A percentile compares a stretch with the other conserved stretches of the same genome.
phyloP scores from a whole-genome alignment of 2,113 vertebrate species.

The Sturnira hondurensis region DNA sequence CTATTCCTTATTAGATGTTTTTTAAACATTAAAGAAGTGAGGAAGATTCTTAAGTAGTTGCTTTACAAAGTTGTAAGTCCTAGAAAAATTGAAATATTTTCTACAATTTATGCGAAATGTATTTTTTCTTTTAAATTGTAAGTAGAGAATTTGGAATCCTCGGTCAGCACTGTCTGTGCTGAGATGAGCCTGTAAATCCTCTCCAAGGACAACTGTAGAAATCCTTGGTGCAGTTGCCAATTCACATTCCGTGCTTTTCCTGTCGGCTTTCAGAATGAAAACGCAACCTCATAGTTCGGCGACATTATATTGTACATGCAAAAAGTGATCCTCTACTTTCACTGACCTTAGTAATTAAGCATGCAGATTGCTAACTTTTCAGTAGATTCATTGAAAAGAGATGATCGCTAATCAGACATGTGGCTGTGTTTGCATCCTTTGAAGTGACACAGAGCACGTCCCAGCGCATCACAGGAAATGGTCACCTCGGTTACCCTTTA shows the following conservation, averaged over 20 bases:
- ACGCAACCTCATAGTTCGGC: conserved; percentile 29
- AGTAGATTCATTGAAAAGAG: conserved; percentile 59
- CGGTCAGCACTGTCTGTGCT: background rate
- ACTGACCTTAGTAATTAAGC: conserved; percentile 51
- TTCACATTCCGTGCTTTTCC: background rate
- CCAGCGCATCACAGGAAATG: background rate
- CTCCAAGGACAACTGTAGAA: background rate
- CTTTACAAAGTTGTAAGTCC: background rate
- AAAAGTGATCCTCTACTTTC: conserved; percentile 59
- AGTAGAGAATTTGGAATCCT: background rate
- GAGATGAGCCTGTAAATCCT: background rate
- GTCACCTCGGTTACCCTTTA: background rate
- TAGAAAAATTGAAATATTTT: background rate
- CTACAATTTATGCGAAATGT: background rate
- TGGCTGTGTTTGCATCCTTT: conserved; percentile 25
- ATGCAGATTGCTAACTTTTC: conserved; percentile 30
- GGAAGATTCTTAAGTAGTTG: background rate
- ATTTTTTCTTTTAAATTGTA: background rate
- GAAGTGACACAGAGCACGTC: background rate
- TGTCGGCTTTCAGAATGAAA: conserved; percentile 33
- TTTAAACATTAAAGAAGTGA: background rate
- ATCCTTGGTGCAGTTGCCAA: background rate
- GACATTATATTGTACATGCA: conserved; percentile 33
- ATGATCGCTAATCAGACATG: conserved; percentile 59
- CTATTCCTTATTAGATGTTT: background rate